phyloP scores from a whole-genome alignment of 2,113 vertebrate genomes.

The Lepus americanus region DNA sequence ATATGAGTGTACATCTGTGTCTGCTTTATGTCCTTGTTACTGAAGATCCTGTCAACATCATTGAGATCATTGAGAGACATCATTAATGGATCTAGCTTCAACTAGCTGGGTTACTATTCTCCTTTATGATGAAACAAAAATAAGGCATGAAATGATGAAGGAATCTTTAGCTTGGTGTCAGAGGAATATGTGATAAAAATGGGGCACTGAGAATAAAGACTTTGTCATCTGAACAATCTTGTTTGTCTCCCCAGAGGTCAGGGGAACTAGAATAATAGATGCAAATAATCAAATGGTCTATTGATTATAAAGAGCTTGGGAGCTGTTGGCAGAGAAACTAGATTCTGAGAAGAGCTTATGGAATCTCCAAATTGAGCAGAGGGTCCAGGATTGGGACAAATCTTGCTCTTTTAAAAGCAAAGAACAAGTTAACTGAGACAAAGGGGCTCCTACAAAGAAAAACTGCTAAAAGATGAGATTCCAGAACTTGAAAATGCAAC shows the following conservation, averaged over 20 bases:
- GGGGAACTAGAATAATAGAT: constrained; percentile 56
- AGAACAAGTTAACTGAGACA: constrained; percentile 22
- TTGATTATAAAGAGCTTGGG: constrained; percentile 55
- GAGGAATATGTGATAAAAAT: constrained; percentile 39
- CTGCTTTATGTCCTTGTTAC: constrained; percentile 80
- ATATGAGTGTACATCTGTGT: constrained; percentile 79
- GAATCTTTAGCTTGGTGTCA: constrained; percentile 27
- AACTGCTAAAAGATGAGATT: constrained; percentile 47
- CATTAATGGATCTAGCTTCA: constrained; percentile 71
- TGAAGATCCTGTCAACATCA: constrained; percentile 78
- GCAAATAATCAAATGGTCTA: constrained; percentile 29
- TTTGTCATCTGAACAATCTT: constrained; percentile 50
- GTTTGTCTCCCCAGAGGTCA: constrained; percentile 2
- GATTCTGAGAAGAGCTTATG: constrained; percentile 40
- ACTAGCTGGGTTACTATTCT: constrained; percentile 64
- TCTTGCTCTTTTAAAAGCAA: constrained; percentile 10
- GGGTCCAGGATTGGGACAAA: neutral
- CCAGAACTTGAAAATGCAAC: neutral
- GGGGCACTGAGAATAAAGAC: neutral
- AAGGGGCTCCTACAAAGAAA: constrained; percentile 7
- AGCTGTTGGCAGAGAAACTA: constrained; percentile 54
- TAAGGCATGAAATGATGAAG: constrained; percentile 50
- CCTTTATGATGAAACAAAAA: constrained; percentile 59
- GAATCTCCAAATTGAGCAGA: constrained; percentile 30
- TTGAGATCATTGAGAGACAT: constrained; percentile 75